Evolutionary conservation across 2,888 invertebrate genomes (phyloP).

Genomic region (Eupeodes luniger): DNA sequence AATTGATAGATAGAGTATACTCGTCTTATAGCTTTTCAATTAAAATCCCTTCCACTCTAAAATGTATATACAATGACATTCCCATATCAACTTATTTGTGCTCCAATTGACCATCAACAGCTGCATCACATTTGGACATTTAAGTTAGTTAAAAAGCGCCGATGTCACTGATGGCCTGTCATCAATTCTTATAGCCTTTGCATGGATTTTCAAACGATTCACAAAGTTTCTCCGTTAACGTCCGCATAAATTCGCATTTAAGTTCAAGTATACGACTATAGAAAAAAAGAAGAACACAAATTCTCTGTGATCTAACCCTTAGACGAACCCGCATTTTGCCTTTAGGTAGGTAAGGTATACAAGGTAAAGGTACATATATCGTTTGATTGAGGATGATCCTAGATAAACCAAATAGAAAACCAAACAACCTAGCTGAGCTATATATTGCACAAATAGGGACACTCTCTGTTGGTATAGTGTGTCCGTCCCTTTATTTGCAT

Average conservation of each 20-base stretch:
- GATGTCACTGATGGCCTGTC: constrained; percentile 54
- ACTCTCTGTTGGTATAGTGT: not conserved
- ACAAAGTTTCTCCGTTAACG: constrained; percentile 24
- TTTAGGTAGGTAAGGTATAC: no score
- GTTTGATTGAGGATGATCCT: constrained; percentile 48
- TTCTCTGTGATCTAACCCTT: constrained; percentile 13
- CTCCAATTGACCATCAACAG: constrained; percentile 28
- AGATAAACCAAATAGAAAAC: constrained; percentile 57
- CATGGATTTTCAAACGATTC: constrained; percentile 27
- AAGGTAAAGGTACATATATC: not conserved
- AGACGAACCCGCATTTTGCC: constrained; percentile 11
- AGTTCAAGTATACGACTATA: not conserved
- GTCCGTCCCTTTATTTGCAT: constrained; percentile 60
- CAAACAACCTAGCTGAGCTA: constrained; percentile 9
- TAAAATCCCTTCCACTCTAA: constrained; percentile 53
- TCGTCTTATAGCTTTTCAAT: constrained; percentile 22
- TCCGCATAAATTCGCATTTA: constrained; percentile 64
- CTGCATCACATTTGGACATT: constrained; percentile 61
- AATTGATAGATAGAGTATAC: no score
- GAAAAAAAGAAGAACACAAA: not conserved
- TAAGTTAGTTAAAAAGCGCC: constrained; percentile 69
- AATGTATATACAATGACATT: constrained; percentile 28
- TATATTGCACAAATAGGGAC: constrained; percentile 42
- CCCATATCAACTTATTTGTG: not conserved
- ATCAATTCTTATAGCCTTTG: constrained; percentile 16